phyloP scores from a whole-genome alignment of 2,797 vertebrate species.

The Mus caroli region DNA sequence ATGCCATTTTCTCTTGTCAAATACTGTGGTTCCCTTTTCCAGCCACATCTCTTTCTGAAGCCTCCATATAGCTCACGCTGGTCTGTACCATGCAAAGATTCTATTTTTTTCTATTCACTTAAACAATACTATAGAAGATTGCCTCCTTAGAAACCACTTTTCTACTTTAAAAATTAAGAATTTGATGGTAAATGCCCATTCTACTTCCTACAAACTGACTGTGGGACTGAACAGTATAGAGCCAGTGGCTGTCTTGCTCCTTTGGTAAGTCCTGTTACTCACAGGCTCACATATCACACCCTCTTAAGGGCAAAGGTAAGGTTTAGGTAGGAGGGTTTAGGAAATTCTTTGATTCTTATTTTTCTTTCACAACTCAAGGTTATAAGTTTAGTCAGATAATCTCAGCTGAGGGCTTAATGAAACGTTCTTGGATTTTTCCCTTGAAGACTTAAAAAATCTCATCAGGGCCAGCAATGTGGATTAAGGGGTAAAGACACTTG shows the following conservation, averaged over 20 bases:
- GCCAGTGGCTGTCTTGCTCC: neutral
- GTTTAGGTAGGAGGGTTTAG: neutral
- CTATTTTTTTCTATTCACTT: neutral
- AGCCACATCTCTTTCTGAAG: constrained; percentile 21
- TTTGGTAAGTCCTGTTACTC: neutral
- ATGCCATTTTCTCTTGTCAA: constrained; percentile 33
- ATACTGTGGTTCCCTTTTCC: constrained; percentile 45
- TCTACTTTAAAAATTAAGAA: constrained; percentile 37
- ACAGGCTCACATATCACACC: neutral
- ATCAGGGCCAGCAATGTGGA: neutral
- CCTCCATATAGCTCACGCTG: neutral
- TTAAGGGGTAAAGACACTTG: neutral
- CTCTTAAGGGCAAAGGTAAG: neutral
- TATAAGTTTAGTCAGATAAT: constrained; percentile 20
- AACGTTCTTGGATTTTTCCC: neutral
- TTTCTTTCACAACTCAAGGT: neutral
- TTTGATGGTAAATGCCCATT: neutral
- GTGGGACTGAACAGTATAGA: neutral
- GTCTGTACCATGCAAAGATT: neutral
- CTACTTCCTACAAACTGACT: neutral
- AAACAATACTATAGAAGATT: neutral
- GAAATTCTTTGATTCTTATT: constrained; percentile 4
- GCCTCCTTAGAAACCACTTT: constrained; percentile 3
- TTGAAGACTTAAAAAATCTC: constrained; percentile 32
- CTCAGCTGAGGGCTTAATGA: constrained; percentile 37